phyloP scores from a whole-genome alignment of 1,140 invertebrate species.

The Bombus confusus region DNA sequence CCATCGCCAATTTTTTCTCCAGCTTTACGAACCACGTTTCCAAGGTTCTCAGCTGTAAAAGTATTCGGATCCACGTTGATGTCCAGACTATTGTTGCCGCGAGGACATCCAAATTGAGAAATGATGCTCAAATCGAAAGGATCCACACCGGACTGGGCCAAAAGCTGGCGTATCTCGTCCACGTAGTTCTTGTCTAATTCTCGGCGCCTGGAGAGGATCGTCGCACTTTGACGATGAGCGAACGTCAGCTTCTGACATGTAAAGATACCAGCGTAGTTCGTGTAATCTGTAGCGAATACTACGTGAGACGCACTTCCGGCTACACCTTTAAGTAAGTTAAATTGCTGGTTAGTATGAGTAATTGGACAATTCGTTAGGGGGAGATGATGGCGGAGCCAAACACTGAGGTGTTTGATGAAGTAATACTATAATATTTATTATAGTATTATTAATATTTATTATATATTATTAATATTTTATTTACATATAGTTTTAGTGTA shows the following conservation, averaged over 20 bases:
- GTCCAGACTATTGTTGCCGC: constrained; percentile 85
- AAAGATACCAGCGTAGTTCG: constrained; percentile 89
- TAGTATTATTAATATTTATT: no score
- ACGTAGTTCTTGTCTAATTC: constrained; percentile 87
- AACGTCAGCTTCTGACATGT: constrained; percentile 90
- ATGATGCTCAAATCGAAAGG: constrained; percentile 90
- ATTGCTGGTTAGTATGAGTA: not conserved
- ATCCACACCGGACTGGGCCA: constrained; percentile 86
- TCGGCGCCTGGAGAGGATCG: constrained; percentile 88
- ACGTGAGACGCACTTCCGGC: constrained; percentile 89
- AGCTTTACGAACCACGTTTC: constrained; percentile 87
- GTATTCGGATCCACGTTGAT: constrained; percentile 90
- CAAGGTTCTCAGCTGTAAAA: constrained; percentile 88
- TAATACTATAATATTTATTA: not conserved
- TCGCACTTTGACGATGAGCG: constrained; percentile 89
- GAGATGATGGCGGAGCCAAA: no score
- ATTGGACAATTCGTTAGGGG: not conserved
- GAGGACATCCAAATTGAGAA: constrained; percentile 86
- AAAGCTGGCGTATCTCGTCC: constrained; percentile 86
- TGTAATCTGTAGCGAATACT: constrained; percentile 89
- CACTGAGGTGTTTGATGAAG: not conserved
- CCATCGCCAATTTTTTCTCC: constrained; percentile 88
- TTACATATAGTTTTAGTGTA: no score
- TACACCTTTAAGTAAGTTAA: constrained; percentile 82
- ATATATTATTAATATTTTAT: not conserved